Evolutionary conservation across 2,113 vertebrate genomes (phyloP).

Genomic region (Paradoxurus hermaphroditus): DNA sequence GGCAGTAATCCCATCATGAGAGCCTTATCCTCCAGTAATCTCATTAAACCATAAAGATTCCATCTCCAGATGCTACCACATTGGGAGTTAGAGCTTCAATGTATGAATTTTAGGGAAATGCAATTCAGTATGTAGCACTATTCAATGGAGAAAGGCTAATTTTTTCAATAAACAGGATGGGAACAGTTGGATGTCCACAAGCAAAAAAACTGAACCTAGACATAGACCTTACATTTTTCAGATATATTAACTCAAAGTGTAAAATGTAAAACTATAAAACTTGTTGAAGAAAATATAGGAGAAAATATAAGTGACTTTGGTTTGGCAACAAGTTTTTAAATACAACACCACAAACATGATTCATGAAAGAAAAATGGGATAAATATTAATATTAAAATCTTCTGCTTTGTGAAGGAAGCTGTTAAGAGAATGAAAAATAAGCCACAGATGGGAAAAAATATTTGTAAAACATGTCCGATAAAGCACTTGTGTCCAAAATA

Average conservation of each 20-base stretch:
- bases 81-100: not conserved
- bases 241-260: not conserved
- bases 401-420: not conserved
- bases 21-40: not conserved
- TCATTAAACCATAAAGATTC: not conserved
- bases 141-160: not conserved
- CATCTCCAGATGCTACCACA: not conserved
- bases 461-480: not conserved
- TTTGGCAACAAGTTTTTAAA: not conserved
- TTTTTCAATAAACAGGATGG: not conserved
- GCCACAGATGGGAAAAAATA: not conserved
- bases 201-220: not conserved
- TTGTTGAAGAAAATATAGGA: not conserved
- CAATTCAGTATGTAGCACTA: not conserved
- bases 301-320: not conserved
- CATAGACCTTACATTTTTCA: not conserved
- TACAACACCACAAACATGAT: not conserved
- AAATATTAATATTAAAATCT: not conserved
- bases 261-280: slow-evolving; percentile 19
- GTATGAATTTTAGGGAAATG: not conserved
- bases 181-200: not conserved
- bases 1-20: not conserved
- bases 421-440: not conserved
- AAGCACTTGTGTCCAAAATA: not conserved
- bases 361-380: not conserved